These are phyloP conservation scores for Sternarchorhynchus goeldii DNA, from an alignment of 2,797 vertebrate genomes.

Conservation along the genomic window DNA sequence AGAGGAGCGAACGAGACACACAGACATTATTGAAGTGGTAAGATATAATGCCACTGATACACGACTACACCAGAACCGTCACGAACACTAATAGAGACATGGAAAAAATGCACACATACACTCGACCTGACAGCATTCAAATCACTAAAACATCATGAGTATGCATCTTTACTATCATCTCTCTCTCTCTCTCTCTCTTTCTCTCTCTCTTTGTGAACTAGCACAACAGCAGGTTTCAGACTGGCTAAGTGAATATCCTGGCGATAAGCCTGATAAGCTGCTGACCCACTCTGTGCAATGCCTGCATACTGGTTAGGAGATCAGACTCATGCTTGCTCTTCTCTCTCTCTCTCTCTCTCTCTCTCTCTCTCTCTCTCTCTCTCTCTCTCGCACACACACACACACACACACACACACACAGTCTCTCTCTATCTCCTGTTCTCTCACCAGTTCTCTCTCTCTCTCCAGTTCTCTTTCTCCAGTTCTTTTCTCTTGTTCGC, in stretches of 20 bases:
- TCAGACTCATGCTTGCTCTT: background rate
- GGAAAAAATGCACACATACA: constrained; percentile 29
- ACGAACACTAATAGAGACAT: background rate
- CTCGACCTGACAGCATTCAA: constrained; percentile 10
- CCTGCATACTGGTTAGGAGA: constrained; percentile 7
- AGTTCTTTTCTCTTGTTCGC: background rate
- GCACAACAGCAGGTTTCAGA: constrained; percentile 27
- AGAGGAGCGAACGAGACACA: background rate
- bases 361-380: background rate
- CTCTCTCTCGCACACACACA: constrained; percentile 24
- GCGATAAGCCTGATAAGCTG: constrained; percentile 48
- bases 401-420: constrained; percentile 28
- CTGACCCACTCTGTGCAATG: constrained; percentile 36
- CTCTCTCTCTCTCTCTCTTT: constrained; percentile 16
- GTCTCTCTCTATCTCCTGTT: constrained; percentile 17
- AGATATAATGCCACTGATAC: background rate
- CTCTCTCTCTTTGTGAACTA: constrained; percentile 31
- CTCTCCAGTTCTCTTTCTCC: background rate
- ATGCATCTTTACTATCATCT: constrained; percentile 26
- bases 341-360: too few relatives aligned
- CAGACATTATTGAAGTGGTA: background rate
- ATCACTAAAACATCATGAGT: constrained; percentile 46
- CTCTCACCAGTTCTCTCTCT: constrained; percentile 41
- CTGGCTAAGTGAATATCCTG: constrained; percentile 1
- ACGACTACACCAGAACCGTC: too few relatives aligned